Conservation (phyloP, 2,888 invertebrate species). For the Nomada goodeniana region DNA sequence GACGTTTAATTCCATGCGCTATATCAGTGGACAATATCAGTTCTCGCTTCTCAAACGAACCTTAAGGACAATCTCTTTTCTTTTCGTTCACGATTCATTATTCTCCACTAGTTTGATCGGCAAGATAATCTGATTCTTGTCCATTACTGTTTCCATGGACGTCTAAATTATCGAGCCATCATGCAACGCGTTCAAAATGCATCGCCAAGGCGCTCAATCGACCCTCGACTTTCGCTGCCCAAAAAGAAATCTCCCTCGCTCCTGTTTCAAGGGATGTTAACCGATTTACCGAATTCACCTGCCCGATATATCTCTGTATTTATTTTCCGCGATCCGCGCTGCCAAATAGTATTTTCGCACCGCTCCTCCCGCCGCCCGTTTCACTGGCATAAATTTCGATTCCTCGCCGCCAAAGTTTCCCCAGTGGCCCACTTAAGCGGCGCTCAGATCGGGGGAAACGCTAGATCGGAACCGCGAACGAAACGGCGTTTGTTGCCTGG, state of each 20-base stretch:
- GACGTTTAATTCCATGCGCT: too few species aligned
- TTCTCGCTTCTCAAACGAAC: too few species aligned
- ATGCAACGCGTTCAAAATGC: background rate
- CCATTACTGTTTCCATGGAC: too few species aligned
- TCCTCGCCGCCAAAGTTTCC: conserved; percentile 59
- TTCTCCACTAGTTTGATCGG: too few species aligned
- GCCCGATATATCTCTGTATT: conserved; percentile 52
- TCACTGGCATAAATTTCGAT: conserved; percentile 76
- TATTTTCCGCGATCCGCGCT: conserved; percentile 69
- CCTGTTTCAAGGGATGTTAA: background rate
- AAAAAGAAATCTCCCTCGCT: background rate
- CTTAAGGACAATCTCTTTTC: too few species aligned
- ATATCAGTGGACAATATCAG: too few species aligned
- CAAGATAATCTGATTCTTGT: too few species aligned
- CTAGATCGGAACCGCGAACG: background rate
- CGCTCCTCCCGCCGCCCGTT: conserved; percentile 61
- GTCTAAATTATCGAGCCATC: too few species aligned
- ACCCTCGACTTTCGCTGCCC: background rate
- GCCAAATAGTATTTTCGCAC: conserved; percentile 78
- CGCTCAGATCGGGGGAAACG: conserved; percentile 15
- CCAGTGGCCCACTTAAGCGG: conserved; percentile 64
- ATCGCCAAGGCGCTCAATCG: background rate
- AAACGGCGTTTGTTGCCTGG: conserved; percentile 33
- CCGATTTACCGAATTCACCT: conserved; percentile 36
- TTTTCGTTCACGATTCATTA: too few species aligned